A percentile compares a stretch with the other conserved stretches of the same genome.
phyloP scores from a whole-genome alignment of 1,140 invertebrate species.

The Arctopsyche grandis region DNA sequence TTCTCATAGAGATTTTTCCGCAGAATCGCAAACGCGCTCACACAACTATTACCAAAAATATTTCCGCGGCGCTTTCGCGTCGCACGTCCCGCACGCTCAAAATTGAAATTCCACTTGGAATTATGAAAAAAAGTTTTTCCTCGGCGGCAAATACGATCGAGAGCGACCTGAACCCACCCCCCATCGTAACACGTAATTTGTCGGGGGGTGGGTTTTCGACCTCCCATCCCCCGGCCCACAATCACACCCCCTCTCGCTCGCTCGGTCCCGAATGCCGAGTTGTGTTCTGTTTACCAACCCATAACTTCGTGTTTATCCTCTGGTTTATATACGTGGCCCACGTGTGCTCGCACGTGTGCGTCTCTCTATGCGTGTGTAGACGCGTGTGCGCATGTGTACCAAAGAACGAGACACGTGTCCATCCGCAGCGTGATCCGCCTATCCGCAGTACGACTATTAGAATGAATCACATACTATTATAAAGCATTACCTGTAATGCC shows the following conservation, averaged over 20 bases:
- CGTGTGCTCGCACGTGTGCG: conserved; percentile 6
- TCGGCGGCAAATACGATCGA: conserved; percentile 12
- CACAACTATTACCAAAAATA: conserved; percentile 1
- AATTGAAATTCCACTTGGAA: conserved; percentile 23
- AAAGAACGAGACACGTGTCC: too few species aligned
- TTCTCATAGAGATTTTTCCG: not conserved
- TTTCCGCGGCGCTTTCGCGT: conserved; percentile 8
- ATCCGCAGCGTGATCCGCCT: not conserved
- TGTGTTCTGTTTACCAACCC: conserved; percentile 45
- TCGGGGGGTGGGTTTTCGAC: conserved; percentile 8
- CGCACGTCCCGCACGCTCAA: not conserved
- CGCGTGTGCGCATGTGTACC: not conserved
- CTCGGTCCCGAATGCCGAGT: conserved; percentile 16
- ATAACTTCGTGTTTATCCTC: conserved; percentile 42
- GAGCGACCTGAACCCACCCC: not conserved
- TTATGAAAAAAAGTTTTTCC: conserved; percentile 10
- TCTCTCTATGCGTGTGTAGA: not conserved
- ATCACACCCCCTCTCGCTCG: not conserved
- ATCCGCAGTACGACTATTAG: not conserved
- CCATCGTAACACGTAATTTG: conserved; percentile 36
- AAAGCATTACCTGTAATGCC: too few species aligned
- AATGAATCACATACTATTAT: not conserved
- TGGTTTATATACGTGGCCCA: conserved; percentile 30
- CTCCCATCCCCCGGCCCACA: conserved; percentile 5
- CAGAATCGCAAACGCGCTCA: not conserved